Percentiles rank a stretch among this genome's conserved stretches.
These are phyloP conservation scores for Mystacornis crossleyi DNA, from an alignment of 2,113 vertebrate genomes.

Conservation along the genomic window DNA sequence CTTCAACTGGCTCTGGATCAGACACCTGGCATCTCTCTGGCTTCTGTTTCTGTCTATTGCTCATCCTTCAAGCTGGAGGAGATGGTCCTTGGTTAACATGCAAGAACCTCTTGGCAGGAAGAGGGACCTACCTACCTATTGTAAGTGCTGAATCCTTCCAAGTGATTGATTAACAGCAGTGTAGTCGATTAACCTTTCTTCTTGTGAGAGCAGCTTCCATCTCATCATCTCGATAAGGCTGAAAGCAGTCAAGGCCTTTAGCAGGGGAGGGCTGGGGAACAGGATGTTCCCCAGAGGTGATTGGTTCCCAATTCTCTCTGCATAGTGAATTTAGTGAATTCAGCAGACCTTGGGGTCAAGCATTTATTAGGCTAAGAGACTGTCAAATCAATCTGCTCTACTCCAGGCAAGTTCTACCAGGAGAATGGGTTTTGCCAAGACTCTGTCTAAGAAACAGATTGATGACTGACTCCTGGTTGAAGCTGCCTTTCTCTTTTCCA, in stretches of 20 bases:
- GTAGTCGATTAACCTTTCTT: constrained; percentile 68
- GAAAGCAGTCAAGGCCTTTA: constrained; percentile 72
- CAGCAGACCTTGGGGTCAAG: constrained; percentile 69
- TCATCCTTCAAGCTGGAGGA: constrained; percentile 28
- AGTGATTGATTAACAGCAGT: constrained; percentile 67
- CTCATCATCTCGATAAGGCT: constrained; percentile 48
- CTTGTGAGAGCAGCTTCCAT: constrained; percentile 64
- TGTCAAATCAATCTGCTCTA: constrained; percentile 70
- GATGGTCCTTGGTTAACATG: constrained; percentile 56
- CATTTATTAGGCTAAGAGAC: constrained; percentile 74
- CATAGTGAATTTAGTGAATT: constrained; percentile 70
- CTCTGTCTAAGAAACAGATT: constrained; percentile 46
- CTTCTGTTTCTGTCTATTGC: neutral
- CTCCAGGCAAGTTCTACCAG: constrained; percentile 63
- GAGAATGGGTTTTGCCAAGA: constrained; percentile 61
- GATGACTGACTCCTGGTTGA: constrained; percentile 55
- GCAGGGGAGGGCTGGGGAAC: constrained; percentile 49
- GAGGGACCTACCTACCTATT: constrained; percentile 12
- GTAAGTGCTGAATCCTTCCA: constrained; percentile 52
- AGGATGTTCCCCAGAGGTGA: constrained; percentile 59
- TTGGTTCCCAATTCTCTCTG: constrained; percentile 64
- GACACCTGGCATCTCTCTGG: constrained; percentile 23
- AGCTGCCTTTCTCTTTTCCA: constrained; percentile 47
- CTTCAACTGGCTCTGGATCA: constrained; percentile 41
- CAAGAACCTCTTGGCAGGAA: constrained; percentile 46